These are phyloP conservation scores for Syndactyla subalaris DNA, from an alignment of 2,797 vertebrate species.

Conservation along the genomic window DNA sequence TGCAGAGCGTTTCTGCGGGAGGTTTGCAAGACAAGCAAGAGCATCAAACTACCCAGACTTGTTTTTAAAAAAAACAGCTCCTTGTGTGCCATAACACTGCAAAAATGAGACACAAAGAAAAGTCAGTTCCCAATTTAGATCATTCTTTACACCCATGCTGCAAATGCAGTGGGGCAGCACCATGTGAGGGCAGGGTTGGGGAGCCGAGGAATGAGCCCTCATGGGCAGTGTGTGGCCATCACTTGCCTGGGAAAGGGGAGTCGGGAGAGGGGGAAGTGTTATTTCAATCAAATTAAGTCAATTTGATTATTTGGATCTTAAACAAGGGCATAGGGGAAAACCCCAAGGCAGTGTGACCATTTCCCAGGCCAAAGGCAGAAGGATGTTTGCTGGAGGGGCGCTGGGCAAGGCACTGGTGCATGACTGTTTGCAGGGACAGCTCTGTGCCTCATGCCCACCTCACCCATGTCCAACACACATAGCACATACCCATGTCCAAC, in stretches of 20 bases:
- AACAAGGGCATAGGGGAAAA: not conserved
- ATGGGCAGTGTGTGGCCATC: not conserved
- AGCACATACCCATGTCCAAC: not conserved
- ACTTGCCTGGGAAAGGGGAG: not conserved
- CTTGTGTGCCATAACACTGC: not conserved
- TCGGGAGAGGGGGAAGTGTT: not conserved
- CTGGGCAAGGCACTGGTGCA: not conserved
- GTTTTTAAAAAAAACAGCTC: not conserved
- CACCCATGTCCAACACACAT: not conserved
- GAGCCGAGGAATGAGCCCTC: not conserved
- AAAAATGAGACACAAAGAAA: not conserved
- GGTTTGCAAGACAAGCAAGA: not conserved
- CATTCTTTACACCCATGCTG: not conserved
- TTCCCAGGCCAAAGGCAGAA: not conserved
- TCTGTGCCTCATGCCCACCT: not conserved
- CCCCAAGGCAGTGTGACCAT: not conserved
- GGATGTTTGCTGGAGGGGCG: not conserved
- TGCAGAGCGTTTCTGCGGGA: not conserved
- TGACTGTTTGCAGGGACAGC: not conserved
- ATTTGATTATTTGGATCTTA: not conserved
- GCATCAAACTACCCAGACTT: not conserved
- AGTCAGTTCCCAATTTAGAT: not conserved
- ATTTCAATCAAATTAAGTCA: not conserved
- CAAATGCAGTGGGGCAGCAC: not conserved
- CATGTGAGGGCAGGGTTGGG: rapidly evolving